Conservation (phyloP, 2,113 vertebrate species). For the Propithecus coquereli region DNA sequence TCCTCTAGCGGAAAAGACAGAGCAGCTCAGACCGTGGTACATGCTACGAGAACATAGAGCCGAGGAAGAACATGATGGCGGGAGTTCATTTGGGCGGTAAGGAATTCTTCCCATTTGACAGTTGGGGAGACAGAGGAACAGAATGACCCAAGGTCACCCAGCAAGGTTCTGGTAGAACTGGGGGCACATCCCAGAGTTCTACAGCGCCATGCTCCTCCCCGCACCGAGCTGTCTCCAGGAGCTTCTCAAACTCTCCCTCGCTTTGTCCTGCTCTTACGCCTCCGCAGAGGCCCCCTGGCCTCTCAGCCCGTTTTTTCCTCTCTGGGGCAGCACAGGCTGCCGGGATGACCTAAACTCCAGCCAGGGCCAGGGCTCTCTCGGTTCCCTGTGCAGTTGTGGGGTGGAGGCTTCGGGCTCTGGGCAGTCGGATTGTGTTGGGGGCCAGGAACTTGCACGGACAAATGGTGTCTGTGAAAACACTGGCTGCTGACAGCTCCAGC, state of each 20-base stretch:
- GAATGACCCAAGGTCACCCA: neutral
- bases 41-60: neutral
- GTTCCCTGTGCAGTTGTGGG: neutral
- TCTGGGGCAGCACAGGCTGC: neutral
- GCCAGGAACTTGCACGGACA: neutral
- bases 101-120: neutral
- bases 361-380: neutral
- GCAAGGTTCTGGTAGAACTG: neutral
- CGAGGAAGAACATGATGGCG: neutral
- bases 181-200: neutral
- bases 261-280: neutral
- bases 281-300: neutral
- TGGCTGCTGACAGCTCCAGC: conserved; percentile 52
- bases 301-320: neutral
- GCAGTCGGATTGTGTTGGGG: neutral
- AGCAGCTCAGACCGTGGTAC: neutral
- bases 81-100: neutral
- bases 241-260: neutral
- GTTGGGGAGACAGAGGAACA: neutral
- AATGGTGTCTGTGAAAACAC: conserved; percentile 42
- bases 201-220: fast-evolving
- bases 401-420: neutral
- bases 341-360: neutral
- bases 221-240: neutral
- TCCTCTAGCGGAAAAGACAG: neutral